Evolutionary conservation across 2,797 vertebrate genomes (phyloP).

Genomic region (Chrosomus eos): DNA sequence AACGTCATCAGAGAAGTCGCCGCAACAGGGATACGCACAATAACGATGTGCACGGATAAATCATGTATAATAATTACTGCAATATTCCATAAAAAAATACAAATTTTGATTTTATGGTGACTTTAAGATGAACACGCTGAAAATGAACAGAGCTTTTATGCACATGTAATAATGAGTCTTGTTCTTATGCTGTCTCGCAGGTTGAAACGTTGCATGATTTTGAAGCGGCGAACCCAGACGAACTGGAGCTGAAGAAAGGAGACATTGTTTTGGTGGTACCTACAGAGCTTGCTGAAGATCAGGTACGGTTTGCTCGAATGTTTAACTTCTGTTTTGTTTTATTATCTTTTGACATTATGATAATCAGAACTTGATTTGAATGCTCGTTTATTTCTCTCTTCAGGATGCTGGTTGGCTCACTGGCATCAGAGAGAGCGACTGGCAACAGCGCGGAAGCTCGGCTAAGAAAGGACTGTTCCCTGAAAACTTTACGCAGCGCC

Average conservation of each 20-base stretch:
- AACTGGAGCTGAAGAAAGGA: slow-evolving; percentile 89
- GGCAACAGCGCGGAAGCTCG: slow-evolving; percentile 81
- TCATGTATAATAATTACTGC: not conserved
- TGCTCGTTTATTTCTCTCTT: slow-evolving; percentile 47
- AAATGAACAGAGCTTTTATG: not conserved
- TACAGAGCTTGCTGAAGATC: slow-evolving; percentile 87
- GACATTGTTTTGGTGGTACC: slow-evolving; percentile 91
- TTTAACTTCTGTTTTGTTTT: not conserved
- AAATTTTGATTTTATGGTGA: too few relatives aligned
- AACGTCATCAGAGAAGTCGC: not conserved
- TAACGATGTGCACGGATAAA: not conserved
- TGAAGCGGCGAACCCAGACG: slow-evolving; percentile 93
- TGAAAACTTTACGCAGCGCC: slow-evolving; percentile 89
- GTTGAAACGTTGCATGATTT: slow-evolving; percentile 95
- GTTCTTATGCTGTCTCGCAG: slow-evolving; percentile 68
- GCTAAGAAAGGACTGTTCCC: slow-evolving; percentile 93
- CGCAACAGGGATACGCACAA: too few relatives aligned
- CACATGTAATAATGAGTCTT: not conserved
- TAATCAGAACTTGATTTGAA: not conserved
- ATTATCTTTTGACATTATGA: not conserved
- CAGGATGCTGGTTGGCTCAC: slow-evolving; percentile 98
- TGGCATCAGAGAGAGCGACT: slow-evolving; percentile 89
- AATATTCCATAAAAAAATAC: not conserved
- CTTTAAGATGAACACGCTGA: not conserved
- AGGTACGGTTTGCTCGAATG: slow-evolving; percentile 76